Percentiles rank a stretch among this genome's conserved stretches.
phyloP scores from a whole-genome alignment of 92 coral and sea anemone genomes.

The Palythoa grandis region DNA sequence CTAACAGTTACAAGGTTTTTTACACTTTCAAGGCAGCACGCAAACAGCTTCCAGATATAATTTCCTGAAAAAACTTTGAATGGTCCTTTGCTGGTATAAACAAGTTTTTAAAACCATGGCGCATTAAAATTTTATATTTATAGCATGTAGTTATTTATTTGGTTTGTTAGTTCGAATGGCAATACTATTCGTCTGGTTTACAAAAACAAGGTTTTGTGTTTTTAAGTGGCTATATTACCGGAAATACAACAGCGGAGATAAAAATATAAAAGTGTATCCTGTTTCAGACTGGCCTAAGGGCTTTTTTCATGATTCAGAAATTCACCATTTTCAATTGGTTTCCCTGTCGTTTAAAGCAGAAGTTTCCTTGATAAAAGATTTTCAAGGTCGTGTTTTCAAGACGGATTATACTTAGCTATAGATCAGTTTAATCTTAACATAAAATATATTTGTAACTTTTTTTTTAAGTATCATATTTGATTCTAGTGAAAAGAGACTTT shows the following conservation, averaged over 20 bases:
- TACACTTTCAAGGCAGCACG: not conserved
- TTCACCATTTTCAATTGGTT: too few species aligned
- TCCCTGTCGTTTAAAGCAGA: too few species aligned
- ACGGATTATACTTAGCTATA: not conserved
- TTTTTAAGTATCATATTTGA: conserved; percentile 26
- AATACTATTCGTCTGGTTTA: not conserved
- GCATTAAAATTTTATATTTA: conserved; percentile 78
- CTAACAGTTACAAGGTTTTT: not conserved
- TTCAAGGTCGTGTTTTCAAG: too few species aligned
- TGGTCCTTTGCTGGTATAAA: conserved; percentile 54
- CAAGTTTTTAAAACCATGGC: conserved; percentile 67
- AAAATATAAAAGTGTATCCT: not conserved
- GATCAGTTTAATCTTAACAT: not conserved
- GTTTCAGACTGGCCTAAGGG: not conserved
- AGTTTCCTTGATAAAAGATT: too few species aligned
- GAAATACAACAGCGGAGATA: conserved; percentile 24
- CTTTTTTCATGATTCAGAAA: not conserved
- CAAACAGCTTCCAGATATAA: not conserved
- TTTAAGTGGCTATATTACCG: conserved; percentile 32
- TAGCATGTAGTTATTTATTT: conserved; percentile 23
- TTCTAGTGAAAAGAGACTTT: conserved; percentile 14
- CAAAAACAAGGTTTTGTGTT: not conserved
- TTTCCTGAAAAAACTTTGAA: conserved; percentile 24
- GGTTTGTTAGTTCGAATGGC: not conserved
- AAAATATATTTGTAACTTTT: not conserved